These are phyloP conservation scores for Pluvialis apricaria DNA, from an alignment of 2,113 vertebrate genomes.

Conservation along the genomic window DNA sequence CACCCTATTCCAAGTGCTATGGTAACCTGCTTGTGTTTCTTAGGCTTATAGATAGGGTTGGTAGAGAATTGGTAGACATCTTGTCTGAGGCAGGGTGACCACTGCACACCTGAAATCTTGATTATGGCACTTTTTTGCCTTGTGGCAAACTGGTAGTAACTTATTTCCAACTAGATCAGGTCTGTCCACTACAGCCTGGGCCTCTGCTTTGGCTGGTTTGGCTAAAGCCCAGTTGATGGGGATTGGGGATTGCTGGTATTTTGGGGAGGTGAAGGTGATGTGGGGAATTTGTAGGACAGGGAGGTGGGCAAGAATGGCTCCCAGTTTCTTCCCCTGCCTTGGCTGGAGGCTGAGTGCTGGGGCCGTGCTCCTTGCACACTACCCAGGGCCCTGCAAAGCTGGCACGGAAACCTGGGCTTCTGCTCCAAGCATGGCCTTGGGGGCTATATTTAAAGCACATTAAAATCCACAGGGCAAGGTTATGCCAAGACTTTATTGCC, in stretches of 20 bases:
- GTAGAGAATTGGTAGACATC: not conserved
- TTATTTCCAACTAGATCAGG: not conserved
- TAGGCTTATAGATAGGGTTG: not conserved
- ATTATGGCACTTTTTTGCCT: not conserved
- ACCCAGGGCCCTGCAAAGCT: not conserved
- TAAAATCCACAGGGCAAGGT: not conserved
- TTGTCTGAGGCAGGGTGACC: too few relatives aligned
- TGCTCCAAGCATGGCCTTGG: fast-evolving
- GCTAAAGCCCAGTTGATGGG: not conserved
- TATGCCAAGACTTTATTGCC: not conserved
- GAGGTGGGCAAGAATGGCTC: not conserved
- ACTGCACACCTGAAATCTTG: not conserved
- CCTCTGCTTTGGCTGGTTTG: not conserved
- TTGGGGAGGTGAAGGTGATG: not conserved
- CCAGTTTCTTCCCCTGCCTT: not conserved
- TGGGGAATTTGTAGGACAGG: not conserved
- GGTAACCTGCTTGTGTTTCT: not conserved
- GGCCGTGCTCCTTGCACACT: not conserved
- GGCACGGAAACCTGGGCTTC: not conserved
- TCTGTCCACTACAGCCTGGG: not conserved
- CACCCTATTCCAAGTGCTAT: fast-evolving
- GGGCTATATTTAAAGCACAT: not conserved
- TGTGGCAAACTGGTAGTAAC: not conserved
- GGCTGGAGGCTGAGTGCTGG: not conserved
- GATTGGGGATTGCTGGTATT: not conserved